Conservation (phyloP, 92 coral and sea anemone species). For the Epizoanthus scotinus region DNA sequence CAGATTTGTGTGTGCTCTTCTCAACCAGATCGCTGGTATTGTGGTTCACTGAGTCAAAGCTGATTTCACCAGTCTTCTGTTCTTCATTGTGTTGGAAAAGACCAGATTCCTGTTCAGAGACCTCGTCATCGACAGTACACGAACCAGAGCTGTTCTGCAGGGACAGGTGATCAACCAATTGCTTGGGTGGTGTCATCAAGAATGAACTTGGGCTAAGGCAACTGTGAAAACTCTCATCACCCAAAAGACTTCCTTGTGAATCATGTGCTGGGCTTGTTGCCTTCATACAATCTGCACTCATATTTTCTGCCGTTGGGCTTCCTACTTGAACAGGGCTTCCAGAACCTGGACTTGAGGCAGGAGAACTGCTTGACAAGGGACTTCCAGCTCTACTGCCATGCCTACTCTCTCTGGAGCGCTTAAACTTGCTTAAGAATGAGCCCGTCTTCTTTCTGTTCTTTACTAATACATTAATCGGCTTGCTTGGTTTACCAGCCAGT, state of each 20-base stretch:
- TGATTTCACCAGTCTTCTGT: not conserved
- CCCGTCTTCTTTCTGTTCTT: constrained; percentile 46
- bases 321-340: constrained; percentile 6
- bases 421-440: constrained; percentile 57
- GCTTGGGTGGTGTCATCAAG: constrained; percentile 30
- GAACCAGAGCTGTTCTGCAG: not conserved
- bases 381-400: not conserved
- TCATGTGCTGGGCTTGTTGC: constrained; percentile 39
- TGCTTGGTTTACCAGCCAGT: constrained; percentile 47
- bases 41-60: not conserved
- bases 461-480: constrained; percentile 37
- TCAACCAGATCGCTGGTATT: not conserved
- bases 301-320: not conserved
- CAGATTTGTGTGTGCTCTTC: too few relatives aligned
- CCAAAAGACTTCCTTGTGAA: constrained; percentile 31
- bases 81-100: not conserved
- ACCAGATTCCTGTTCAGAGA: not conserved
- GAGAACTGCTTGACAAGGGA: not conserved
- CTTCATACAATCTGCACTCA: not conserved
- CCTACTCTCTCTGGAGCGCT: constrained; percentile 33
- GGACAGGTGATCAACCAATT: not conserved
- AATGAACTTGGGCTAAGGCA: constrained; percentile 60
- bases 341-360: constrained; percentile 1
- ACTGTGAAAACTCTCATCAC: constrained; percentile 68
- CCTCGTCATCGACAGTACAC: not conserved